Evolutionary conservation across 2,797 vertebrate genomes (phyloP), one percentile per base, ranked within the genome.

Genomic region (Sebastolobus alascanus): DNA sequence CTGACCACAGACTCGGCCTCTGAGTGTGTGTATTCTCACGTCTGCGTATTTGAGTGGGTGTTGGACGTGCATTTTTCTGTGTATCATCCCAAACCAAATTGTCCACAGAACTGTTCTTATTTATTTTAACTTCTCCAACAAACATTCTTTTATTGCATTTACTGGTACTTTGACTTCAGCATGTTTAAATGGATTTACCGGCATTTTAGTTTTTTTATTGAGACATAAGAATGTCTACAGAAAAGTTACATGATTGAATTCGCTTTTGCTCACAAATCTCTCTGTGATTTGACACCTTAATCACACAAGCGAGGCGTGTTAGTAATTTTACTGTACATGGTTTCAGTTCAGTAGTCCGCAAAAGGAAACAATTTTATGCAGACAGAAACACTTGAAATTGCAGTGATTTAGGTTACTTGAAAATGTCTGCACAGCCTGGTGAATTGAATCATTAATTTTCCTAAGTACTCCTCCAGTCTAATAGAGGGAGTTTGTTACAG

Each of bases 31-130:
- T 73, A 56, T 60, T 67, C 58, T 74, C 75, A 82, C 8, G 40
- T 79, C 80, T 87, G 80, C 40, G 59, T 87, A 84, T 88, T 64
- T 64, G 70, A 80, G 75, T 73, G 85, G 90, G 89, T 71, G 85
- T 79, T 5, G 4, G 55, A 68, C 16, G 60, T 73, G 54, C 74
- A 74, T 80, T 83, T 90, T 87, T 81, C 64, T 63, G 25, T 14
- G 65, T 79, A 84, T 83, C 80, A 75, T 72, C 46, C 46, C 18
- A 54, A 54, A 63, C 37, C 40, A 43, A 75, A 83, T 80, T 25
- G 22, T 35, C n/a, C 73, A 29, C 29, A 37, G 4, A 13, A 74
- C 8, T 54, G 52, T 29, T 54, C n/a, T 52, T 46, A 74, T 74
- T 80, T 79, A 72, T 82, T 84, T 77, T 52, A 76, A 82, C 54